Percentiles rank a stretch among this genome's conserved stretches.
Conservation (phyloP, 1,140 invertebrate genomes). For the Sycobia sp. region DNA sequence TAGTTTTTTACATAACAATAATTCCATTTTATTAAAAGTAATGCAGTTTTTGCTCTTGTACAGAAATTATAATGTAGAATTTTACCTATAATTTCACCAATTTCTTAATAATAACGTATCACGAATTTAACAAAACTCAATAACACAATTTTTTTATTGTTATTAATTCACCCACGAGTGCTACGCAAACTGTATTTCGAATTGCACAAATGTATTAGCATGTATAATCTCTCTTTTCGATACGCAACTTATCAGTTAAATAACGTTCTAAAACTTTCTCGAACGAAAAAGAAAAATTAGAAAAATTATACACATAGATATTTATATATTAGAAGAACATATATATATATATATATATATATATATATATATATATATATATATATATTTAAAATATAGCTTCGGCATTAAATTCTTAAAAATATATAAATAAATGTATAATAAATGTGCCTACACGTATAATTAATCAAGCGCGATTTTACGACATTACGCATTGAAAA, state of each 20-base stretch:
- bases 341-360: too few species aligned
- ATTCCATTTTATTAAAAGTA: neutral
- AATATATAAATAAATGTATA: constrained; percentile 27
- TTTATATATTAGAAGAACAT: too few species aligned
- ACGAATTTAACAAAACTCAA: constrained; percentile 20
- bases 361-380: too few species aligned
- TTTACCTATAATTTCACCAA: too few species aligned
- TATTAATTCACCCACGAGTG: neutral
- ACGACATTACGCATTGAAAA: neutral
- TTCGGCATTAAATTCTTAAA: constrained; percentile 29
- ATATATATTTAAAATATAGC: constrained; percentile 19
- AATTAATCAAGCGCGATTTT: constrained; percentile 16
- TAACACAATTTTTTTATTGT: constrained; percentile 10
- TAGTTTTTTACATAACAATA: neutral
- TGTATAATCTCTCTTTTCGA: neutral
- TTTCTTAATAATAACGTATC: neutral
- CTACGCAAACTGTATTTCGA: neutral
- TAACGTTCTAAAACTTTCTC: neutral
- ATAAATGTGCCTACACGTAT: constrained; percentile 25
- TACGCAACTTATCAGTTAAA: neutral
- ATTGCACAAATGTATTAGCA: too few species aligned
- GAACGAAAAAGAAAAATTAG: constrained; percentile 13
- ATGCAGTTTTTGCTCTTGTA: neutral
- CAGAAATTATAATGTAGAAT: neutral
- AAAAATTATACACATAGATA: too few species aligned